Evolutionary conservation across 2,113 vertebrate genomes (phyloP), one percentile per base, ranked within the genome.

Genomic region (Neodon shergylaensis): DNA sequence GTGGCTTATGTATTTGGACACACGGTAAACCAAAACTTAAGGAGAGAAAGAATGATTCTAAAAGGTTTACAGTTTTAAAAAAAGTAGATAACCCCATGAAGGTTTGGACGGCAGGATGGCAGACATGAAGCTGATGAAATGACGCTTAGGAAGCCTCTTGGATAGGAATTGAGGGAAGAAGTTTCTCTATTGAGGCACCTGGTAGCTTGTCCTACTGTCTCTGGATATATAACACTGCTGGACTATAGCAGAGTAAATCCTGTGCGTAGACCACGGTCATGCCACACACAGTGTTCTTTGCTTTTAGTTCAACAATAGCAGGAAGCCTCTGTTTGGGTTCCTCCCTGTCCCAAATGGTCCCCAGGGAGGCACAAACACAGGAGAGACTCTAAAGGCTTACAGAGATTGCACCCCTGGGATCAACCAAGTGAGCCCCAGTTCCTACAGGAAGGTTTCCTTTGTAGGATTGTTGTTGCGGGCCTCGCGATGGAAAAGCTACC

Each of bases 241-340:
- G 33, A 14, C 16, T 28, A 10, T 1, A 61, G 6, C 31, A 0
- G 14, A 65, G 17, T 3, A 66, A 47, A 76, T 52, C 31, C 26
- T 14, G 9, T 0, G 5, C 2, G 0, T 66, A 74, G 74, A 12
- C 94, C 97, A 93, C 95, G 96, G 90, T 93, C 93, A 85, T 88
- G 94, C 97, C 96, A 97, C 13, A 49, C 13, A 17, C 91, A 96
- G 95, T 94, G 96, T 97, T 94, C 94, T 94, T 94, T 79, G 66
- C 81, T 39, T 94, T 58, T 70, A 73, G 52, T 84, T 96, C 96
- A 95, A 95, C 95, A 98, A 97, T 49, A 97, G 97, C 91, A 65
- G 74, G 95, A 98, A 97, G 81, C 94, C 95, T 98, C 96, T 98
- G 97, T 97, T 97, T 96, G 94, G 96, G 97, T 96, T 96, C 93